Conservation (phyloP, 2,888 invertebrate species). For the Machimus rusticus region DNA sequence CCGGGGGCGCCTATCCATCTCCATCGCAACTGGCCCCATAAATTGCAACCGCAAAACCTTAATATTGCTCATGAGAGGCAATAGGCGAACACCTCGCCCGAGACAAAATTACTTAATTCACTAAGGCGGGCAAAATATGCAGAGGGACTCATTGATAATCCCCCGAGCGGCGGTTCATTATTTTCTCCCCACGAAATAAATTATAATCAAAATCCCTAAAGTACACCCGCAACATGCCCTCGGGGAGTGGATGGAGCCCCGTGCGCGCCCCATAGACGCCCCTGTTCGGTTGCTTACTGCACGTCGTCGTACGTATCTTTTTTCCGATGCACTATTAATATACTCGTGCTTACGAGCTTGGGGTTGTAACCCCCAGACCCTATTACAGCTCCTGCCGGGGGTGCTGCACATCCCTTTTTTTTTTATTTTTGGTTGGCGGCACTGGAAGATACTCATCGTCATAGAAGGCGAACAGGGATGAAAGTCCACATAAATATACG, state of each 20-base stretch:
- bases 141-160: neutral
- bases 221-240: neutral
- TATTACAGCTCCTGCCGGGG: neutral
- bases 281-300: neutral
- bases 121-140: neutral
- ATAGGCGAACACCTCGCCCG: neutral
- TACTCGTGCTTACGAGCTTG: neutral
- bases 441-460: neutral
- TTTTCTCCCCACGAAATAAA: conserved; percentile 3
- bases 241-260: neutral
- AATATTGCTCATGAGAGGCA: neutral
- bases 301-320: neutral
- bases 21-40: neutral
- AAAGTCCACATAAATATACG: conserved; percentile 19
- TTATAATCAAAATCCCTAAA: neutral
- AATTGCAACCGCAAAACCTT: neutral
- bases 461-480: neutral
- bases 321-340: neutral
- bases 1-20: neutral
- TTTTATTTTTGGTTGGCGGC: neutral
- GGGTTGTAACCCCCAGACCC: neutral
- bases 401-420: neutral
- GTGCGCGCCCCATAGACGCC: neutral
- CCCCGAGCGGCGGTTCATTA: neutral
- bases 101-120: conserved; percentile 14